These are phyloP conservation scores for Orthonychiurus folsomi DNA, from an alignment of 2,888 invertebrate genomes.

Conservation along the genomic window DNA sequence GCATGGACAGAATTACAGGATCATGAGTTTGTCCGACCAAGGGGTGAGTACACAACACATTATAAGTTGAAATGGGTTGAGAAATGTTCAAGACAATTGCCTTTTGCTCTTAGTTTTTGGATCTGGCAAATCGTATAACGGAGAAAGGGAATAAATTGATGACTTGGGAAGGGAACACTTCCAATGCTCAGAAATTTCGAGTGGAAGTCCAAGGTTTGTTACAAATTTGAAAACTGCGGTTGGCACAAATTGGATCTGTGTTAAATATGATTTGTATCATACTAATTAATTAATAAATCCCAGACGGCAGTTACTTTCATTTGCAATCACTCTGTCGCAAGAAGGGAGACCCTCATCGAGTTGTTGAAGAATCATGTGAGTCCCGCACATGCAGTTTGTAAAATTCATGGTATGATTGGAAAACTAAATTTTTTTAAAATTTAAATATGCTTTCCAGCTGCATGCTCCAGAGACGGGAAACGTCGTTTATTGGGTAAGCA, in stretches of 20 bases:
- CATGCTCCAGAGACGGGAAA: background rate
- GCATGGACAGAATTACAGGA: slow-evolving; percentile 7
- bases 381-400: background rate
- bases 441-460: no score
- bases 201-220: slow-evolving; percentile 8
- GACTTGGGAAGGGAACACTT: slow-evolving; percentile 6
- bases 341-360: slow-evolving; percentile 8
- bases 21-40: slow-evolving; percentile 4
- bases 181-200: slow-evolving; percentile 8
- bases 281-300: no score
- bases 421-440: no score
- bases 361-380: slow-evolving; percentile 8
- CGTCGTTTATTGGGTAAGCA: slow-evolving; percentile 1
- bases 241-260: background rate
- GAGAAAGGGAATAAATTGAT: background rate
- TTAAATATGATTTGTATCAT: background rate
- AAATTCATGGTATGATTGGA: background rate
- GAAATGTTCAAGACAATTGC: background rate
- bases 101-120: slow-evolving; percentile 9
- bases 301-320: background rate
- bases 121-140: background rate
- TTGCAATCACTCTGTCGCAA: slow-evolving; percentile 7
- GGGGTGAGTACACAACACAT: background rate
- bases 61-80: background rate
- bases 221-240: slow-evolving; percentile 6